Evolutionary conservation across 1,140 invertebrate species (phyloP).

Genomic region (Drosophila parvula): DNA sequence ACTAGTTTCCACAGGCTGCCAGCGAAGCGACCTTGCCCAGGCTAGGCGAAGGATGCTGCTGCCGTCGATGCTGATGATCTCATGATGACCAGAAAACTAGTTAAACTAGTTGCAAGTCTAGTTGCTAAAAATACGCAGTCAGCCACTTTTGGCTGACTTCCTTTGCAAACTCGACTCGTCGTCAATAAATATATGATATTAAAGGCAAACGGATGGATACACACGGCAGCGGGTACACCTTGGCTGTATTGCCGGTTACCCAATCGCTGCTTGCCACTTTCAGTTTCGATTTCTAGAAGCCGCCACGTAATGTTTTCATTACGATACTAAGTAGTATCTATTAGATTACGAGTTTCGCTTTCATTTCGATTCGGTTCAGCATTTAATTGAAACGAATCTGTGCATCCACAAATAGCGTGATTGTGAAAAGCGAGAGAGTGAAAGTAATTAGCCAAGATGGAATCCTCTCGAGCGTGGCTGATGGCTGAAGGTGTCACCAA

Average conservation of each 20-base stretch:
- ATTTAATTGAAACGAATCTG: conserved; percentile 49
- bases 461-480: conserved; percentile 32
- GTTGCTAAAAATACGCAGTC: conserved; percentile 66
- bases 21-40: conserved; percentile 57
- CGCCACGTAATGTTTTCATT: conserved; percentile 22
- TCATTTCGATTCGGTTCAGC: conserved; percentile 53
- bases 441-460: conserved; percentile 70
- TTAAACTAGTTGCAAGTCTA: conserved; percentile 61
- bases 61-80: conserved; percentile 37
- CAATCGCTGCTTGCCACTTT: conserved; percentile 51
- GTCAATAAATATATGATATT: conserved; percentile 44
- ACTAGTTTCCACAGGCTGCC: conserved; percentile 38
- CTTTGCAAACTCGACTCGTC: conserved; percentile 37
- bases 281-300: conserved; percentile 64
- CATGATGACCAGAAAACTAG: conserved; percentile 46
- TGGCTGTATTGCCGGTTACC: conserved; percentile 9
- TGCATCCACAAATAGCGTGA: conserved; percentile 67
- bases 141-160: conserved; percentile 19
- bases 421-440: conserved; percentile 48
- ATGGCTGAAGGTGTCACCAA: conserved; percentile 54
- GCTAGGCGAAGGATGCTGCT: conserved; percentile 58
- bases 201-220: conserved; percentile 31
- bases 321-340: conserved; percentile 44
- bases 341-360: conserved; percentile 61
- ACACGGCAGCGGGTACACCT: conserved; percentile 12